Percentiles rank a stretch among this genome's conserved stretches.
These are phyloP conservation scores for Gymnogyps californianus DNA, from an alignment of 2,113 vertebrate species.

Conservation along the genomic window DNA sequence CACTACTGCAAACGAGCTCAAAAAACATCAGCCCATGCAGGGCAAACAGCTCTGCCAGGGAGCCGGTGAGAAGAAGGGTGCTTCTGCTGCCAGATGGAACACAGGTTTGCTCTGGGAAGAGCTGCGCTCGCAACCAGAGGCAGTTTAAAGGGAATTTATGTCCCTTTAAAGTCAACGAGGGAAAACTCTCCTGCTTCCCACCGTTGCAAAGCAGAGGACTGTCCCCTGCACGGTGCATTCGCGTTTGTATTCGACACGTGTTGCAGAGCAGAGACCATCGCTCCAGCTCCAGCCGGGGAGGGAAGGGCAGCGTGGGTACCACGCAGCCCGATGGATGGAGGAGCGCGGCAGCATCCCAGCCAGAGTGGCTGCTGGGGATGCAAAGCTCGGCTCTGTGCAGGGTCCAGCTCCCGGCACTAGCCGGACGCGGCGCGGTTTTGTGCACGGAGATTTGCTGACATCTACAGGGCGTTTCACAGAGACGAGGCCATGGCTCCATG, in stretches of 20 bases:
- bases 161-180: neutral
- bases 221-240: neutral
- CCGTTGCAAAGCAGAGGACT: neutral
- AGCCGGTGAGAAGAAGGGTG: neutral
- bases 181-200: neutral
- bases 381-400: fast-evolving
- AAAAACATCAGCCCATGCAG: neutral
- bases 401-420: neutral
- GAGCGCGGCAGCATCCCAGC: neutral
- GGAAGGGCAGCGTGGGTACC: neutral
- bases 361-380: fast-evolving
- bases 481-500: fast-evolving
- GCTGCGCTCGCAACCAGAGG: neutral
- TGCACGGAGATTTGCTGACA: neutral
- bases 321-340: fast-evolving
- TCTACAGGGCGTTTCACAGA: neutral
- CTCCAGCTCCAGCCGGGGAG: neutral
- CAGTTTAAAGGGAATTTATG: neutral
- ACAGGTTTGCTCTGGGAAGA: neutral
- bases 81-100: neutral
- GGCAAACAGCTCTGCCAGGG: neutral
- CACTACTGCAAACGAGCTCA: neutral
- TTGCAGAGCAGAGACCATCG: neutral
- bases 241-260: fast-evolving
- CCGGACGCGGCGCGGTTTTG: fast-evolving